A percentile compares a stretch with the other conserved stretches of the same genome.
phyloP scores from a whole-genome alignment of 2,797 vertebrate species.

The Typhlichthys eigenmanni region DNA sequence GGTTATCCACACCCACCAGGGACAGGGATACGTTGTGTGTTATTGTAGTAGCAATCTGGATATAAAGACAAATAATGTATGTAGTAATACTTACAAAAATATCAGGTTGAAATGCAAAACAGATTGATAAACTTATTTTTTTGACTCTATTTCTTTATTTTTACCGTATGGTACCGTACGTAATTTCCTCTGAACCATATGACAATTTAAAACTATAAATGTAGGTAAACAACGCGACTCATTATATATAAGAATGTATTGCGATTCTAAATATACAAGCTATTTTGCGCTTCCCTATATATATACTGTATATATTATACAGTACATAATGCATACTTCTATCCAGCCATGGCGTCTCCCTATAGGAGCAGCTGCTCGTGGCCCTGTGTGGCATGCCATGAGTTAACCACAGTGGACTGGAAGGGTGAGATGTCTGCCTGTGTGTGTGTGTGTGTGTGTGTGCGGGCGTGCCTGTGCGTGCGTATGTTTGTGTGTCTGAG shows the following conservation, averaged over 20 bases:
- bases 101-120: neutral
- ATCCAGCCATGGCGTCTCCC: conserved; percentile 45
- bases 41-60: conserved; percentile 56
- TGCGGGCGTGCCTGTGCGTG: conserved; percentile 43
- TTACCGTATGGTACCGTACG: too few species aligned
- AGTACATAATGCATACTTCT: conserved; percentile 26
- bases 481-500: conserved; percentile 45
- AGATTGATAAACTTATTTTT: too few species aligned
- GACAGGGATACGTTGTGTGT: conserved; percentile 56
- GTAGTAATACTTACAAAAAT: neutral
- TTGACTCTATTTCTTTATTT: too few species aligned
- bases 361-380: conserved; percentile 66
- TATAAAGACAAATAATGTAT: neutral
- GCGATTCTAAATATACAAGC: neutral
- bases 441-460: conserved; percentile 19
- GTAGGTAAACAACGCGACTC: too few species aligned
- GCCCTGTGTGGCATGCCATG: conserved; percentile 61
- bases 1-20: conserved; percentile 83
- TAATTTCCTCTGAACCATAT: neutral
- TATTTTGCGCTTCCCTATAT: conserved; percentile 35
- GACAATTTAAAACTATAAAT: too few species aligned
- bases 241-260: neutral
- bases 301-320: conserved; percentile 9
- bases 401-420: conserved; percentile 66
- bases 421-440: conserved; percentile 50